Evolutionary conservation across 2,113 vertebrate species (phyloP).

Genomic region (Macrotis lagotis): DNA sequence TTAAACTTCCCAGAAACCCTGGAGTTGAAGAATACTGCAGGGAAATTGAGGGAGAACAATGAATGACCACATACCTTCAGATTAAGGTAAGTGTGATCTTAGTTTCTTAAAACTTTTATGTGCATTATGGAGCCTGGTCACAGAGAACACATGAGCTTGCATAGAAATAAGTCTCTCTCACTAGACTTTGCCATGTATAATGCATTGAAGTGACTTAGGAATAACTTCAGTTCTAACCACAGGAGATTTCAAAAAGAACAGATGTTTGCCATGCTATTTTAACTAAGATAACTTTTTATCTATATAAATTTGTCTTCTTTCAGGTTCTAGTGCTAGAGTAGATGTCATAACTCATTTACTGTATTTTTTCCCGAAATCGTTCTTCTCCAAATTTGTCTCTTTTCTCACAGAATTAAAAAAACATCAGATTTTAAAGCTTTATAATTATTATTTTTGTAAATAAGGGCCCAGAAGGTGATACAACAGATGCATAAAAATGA

Average conservation of each 20-base stretch:
- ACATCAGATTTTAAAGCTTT: neutral
- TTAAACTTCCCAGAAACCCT: neutral
- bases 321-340: neutral
- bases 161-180: neutral
- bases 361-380: neutral
- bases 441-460: neutral
- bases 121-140: neutral
- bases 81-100: conserved; percentile 72
- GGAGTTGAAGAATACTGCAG: neutral
- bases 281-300: neutral
- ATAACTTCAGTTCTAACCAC: neutral
- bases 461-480: neutral
- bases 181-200: neutral
- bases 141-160: neutral
- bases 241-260: neutral
- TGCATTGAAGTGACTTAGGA: neutral
- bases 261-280: neutral
- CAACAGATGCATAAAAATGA: neutral
- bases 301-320: neutral
- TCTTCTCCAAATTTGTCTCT: neutral
- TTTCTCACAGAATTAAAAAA: neutral
- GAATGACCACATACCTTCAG: neutral
- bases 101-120: neutral
- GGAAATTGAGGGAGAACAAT: neutral
- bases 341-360: neutral